Base-by-base conservation (phyloP, 2,113 vertebrate genomes). In the Thinocorus orbignyianus region DNA sequence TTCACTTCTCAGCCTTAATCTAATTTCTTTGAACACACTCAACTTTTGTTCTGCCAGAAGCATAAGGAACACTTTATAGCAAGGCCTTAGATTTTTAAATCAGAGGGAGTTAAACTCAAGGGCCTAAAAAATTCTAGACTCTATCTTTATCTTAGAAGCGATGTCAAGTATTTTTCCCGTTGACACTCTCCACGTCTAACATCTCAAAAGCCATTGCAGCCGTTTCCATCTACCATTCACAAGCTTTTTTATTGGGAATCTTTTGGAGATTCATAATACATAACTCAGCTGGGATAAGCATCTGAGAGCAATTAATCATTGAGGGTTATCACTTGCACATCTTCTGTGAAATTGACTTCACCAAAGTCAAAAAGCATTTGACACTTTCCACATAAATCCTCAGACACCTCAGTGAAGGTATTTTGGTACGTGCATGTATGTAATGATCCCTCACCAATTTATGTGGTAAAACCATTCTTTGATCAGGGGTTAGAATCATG, bases 261-360 rank as follows among this genome's bases (percentile, higher is more conserved):
- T 82, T 76, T 92, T 55, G 31, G 60, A 83, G 79, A 90, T 70
- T 83, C 85, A 2, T 62, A 30, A 84, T 94, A 94, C 35, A 46
- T 73, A 96, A 90, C 41, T 93, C 86, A 90, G 64, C 79, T 68
- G 71, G 60, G 60, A 25, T 44, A 90, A 88, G 48, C 81, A 84
- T 86, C 86, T 90, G 86, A 94, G 61, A 95, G 72, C 61, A 86
- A 81, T 96, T 90, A 88, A 92, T 92, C 86, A 95, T 46, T 33
- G 15, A n/a, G 37, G 49, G 54, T 76, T 71, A 74, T 81, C 15
- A 7, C 54, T 81, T 30, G 70, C 42, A 71, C n/a, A 41, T 91
- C 78, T 79, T 57, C 28, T 41, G 28, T 49, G 49, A 92, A 74
- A 81, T 90, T 65, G 58, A 82, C 39, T 88, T 74, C 76, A 48